phyloP scores from a whole-genome alignment of 2,113 vertebrate genomes.

The Todiramphus saurophagus region DNA sequence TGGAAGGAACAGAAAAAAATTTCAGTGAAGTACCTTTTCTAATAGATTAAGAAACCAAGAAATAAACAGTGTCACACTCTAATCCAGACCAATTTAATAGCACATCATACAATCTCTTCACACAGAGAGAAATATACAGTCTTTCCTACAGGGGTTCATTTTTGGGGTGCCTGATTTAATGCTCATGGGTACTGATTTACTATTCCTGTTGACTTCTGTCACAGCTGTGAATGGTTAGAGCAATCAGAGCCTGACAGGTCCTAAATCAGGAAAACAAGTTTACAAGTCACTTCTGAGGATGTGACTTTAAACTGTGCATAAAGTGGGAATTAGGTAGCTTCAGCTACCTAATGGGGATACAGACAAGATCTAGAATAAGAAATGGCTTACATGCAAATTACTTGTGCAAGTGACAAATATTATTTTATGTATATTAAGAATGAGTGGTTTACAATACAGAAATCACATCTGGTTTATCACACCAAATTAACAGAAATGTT shows the following conservation, averaged over 20 bases:
- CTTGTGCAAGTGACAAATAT: neutral
- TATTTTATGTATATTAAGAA: neutral
- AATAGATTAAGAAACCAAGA: neutral
- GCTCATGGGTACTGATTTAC: neutral
- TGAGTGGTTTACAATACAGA: neutral
- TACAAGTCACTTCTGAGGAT: slow-evolving; percentile 28
- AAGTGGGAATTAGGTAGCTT: neutral
- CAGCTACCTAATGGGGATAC: neutral
- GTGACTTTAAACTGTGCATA: neutral
- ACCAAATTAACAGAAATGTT: neutral
- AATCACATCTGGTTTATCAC: neutral
- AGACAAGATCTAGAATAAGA: neutral
- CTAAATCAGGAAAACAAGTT: slow-evolving; percentile 50
- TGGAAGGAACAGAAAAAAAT: slow-evolving; percentile 36
- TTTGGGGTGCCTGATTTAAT: slow-evolving; percentile 18
- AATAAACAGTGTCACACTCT: neutral
- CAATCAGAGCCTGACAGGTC: slow-evolving; percentile 34
- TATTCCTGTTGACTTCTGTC: slow-evolving; percentile 41
- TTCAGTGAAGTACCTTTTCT: slow-evolving; percentile 6
- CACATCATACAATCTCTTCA: neutral
- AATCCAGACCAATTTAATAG: neutral
- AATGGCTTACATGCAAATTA: neutral
- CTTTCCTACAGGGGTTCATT: neutral
- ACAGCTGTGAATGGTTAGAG: neutral
- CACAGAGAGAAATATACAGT: neutral